These are phyloP conservation scores for Pheosia gnoma DNA, from an alignment of 2,888 invertebrate genomes.

Conservation along the genomic window DNA sequence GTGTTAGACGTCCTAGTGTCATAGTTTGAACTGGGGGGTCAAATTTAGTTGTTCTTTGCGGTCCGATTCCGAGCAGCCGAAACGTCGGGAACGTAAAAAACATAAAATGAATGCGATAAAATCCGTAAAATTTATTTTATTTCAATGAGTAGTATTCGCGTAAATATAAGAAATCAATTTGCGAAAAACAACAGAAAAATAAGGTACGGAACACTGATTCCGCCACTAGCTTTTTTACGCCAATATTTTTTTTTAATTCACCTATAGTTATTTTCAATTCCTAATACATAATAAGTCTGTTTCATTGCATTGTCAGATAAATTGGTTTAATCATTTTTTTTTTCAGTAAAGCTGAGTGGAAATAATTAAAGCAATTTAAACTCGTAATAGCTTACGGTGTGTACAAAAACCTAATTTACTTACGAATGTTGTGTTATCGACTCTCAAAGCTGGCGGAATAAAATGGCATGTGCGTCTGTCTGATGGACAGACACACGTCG, in stretches of 20 bases:
- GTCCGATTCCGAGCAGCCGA: no score
- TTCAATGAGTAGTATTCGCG: no score
- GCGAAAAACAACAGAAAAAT: no score
- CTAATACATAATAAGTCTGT: neutral
- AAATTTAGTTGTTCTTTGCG: no score
- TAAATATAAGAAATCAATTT: no score
- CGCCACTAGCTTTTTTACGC: neutral
- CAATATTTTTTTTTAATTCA: neutral
- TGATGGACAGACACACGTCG: neutral
- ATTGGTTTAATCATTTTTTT: constrained; percentile 1
- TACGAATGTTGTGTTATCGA: neutral
- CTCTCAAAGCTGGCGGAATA: neutral
- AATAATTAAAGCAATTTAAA: neutral
- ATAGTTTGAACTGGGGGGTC: no score
- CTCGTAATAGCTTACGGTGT: neutral
- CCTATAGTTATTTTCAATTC: neutral
- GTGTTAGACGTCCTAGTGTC: no score
- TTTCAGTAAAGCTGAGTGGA: neutral
- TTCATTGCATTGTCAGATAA: neutral
- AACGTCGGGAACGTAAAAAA: no score
- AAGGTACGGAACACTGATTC: neutral
- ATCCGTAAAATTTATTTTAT: no score
- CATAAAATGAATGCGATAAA: no score
- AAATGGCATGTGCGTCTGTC: neutral
- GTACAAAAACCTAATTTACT: neutral